Evolutionary conservation across 2,797 vertebrate genomes (phyloP), one percentile per base, ranked within the genome.

Genomic region (Botia almorhae): DNA sequence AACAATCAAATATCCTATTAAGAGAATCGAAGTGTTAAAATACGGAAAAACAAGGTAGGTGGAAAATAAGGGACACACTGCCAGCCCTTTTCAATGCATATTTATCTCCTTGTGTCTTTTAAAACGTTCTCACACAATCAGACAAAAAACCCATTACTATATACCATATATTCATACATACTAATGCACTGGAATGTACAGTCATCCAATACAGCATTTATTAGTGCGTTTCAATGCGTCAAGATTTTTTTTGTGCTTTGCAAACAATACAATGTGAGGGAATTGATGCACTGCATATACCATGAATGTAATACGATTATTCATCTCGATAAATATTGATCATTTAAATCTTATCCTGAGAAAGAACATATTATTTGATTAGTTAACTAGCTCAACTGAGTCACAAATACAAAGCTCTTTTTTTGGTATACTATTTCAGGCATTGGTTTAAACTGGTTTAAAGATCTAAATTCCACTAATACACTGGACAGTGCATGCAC

Each of bases 351-450:
- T 53, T 71, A 71, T 79, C 76, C 76, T 71, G 68, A 79, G 76
- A 79, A 79, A 71, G 29, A 71, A 63, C 69, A 71, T 53, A 79
- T 5, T 14, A 51, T 63, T 61, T 51, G 67, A 79, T 79, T 70
- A 76, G 50, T 61, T 53, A 65, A 26, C 39, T 74, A 80, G 78
- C 78, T 80, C 65, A 55, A 56, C 60, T 36, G 51, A 19, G 17
- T 55, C 63, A 73, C 23, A 58, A 73, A 73, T 46, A 56, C 74
- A 65, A 26, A 26, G 23, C 23, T 26, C 23, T 26, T 26, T 80
- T 73, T 80, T 80, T 80, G 70, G 78, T 80, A 55, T 80, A 65
- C 19, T 51, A 56, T 73, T 73, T 74, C 70, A 67, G 70, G 64
- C 78, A 50, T 19, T 68, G 65, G 36, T 46, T 48, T 12, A 43